Percentiles rank a stretch among this genome's conserved stretches.
phyloP scores from a whole-genome alignment of 2,113 vertebrate genomes.

The Grammomys dolichurus region DNA sequence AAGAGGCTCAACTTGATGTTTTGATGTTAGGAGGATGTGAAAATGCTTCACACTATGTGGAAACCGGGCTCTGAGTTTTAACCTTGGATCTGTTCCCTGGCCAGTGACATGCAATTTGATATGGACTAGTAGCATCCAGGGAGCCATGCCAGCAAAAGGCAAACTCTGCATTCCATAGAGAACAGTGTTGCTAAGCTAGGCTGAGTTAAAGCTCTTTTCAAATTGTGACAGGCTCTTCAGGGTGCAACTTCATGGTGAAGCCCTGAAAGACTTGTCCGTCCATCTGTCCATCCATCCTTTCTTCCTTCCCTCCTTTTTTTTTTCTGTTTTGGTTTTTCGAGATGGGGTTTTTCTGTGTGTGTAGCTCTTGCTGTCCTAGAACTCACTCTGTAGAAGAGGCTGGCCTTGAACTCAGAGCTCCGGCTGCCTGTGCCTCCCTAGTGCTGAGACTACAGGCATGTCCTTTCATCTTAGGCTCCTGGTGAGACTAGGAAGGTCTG shows the following conservation, averaged over 20 bases:
- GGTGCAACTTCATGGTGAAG: neutral
- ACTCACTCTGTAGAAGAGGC: neutral
- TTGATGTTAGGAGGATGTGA: neutral
- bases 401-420: neutral
- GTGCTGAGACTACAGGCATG: neutral
- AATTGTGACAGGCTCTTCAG: neutral
- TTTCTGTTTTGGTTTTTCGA: neutral
- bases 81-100: neutral
- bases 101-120: neutral
- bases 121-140: neutral
- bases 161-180: rapidly evolving
- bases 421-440: neutral
- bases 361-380: neutral
- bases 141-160: neutral
- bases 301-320: neutral
- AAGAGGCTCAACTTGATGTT: neutral
- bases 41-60: neutral
- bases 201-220: neutral
- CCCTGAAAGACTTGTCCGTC: neutral
- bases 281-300: neutral
- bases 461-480: neutral
- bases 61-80: neutral
- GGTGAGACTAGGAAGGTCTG: neutral
- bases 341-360: neutral
- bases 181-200: neutral